Base-by-base conservation (phyloP, 2,888 invertebrate genomes). In the Melangyna quadrimaculata region DNA sequence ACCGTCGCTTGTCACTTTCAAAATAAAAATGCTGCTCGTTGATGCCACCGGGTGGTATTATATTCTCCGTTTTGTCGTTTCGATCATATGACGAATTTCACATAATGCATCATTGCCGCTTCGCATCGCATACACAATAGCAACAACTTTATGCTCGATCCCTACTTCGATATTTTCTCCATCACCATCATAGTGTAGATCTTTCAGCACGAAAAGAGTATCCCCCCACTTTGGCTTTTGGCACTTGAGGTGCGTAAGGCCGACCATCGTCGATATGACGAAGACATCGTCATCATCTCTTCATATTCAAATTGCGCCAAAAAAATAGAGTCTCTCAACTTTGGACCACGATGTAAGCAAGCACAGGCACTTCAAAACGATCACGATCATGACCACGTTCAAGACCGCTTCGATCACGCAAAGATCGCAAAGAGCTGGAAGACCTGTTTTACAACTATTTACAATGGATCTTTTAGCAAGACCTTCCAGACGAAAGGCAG, bases 1-100 rank as follows among this genome's bases (percentile, higher is more conserved):
- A 90, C 90, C 91, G 91, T 88, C 88, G 89, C 90, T 91, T 90
- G 90, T 90, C 91, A 90, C 91, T 90, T 89, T 90, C 91, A 90
- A 90, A 89, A 90, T 90, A 87, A 89, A 91, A 92, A 91, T 91
- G 92, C 90, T 90, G 90, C 88, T 88, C 88, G 88, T 87, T 88
- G 90, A 90, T 90, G 89, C 89, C 90, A 89, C 89, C 90, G 88
- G 89, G 89, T 89, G 88, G 89, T 91, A 91, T 90, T 91, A 91
- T 91, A 91, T 88, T 86, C 86, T 81, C 81, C 57, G 81, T 14
- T 35, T 67, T 72, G 72, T 40, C 32, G 55, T 63, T 29, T 29
- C 69, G 81, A 81, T 81, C 86, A 63, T 80, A 81, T 86, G 81
- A 86, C 81, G 77, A 86, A 73, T 81, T 81, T 81, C 69, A 78